These are phyloP conservation scores for Limnephilus auricula DNA, from an alignment of 2,888 invertebrate species.

Conservation along the genomic window DNA sequence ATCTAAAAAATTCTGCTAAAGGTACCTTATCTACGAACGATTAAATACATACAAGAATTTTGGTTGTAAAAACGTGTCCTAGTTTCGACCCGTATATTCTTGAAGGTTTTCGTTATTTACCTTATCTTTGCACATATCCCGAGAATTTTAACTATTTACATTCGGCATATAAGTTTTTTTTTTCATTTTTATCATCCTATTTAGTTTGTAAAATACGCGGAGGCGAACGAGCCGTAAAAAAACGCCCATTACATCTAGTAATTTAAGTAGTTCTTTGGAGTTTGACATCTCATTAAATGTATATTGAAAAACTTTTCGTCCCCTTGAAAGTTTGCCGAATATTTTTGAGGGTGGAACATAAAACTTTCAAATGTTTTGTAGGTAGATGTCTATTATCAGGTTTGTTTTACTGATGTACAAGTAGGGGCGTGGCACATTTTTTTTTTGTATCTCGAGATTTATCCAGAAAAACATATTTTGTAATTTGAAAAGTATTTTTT, in stretches of 20 bases:
- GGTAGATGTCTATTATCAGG: not conserved
- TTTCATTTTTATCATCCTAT: not conserved
- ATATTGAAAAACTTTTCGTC: slow-evolving; percentile 9
- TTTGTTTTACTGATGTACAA: not conserved
- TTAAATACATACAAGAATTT: not conserved
- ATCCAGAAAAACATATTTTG: not conserved
- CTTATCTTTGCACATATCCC: not conserved
- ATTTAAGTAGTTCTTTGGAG: not conserved
- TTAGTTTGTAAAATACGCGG: not conserved
- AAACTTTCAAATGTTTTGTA: not conserved
- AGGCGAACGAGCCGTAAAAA: not conserved
- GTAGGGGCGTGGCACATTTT: not conserved
- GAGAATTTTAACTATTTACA: not conserved
- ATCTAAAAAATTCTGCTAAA: no score
- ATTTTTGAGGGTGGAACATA: not conserved
- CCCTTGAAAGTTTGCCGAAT: not conserved
- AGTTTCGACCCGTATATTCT: not conserved
- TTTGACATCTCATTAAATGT: slow-evolving; percentile 21
- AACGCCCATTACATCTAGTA: slow-evolving; percentile 2
- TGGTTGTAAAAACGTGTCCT: not conserved
- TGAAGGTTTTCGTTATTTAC: not conserved
- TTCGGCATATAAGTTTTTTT: not conserved
- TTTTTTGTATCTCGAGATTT: not conserved
- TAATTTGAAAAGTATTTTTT: no score
- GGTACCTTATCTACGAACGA: no score